Conservation (phyloP, 1,140 invertebrate genomes). For the Achroia grisella region DNA sequence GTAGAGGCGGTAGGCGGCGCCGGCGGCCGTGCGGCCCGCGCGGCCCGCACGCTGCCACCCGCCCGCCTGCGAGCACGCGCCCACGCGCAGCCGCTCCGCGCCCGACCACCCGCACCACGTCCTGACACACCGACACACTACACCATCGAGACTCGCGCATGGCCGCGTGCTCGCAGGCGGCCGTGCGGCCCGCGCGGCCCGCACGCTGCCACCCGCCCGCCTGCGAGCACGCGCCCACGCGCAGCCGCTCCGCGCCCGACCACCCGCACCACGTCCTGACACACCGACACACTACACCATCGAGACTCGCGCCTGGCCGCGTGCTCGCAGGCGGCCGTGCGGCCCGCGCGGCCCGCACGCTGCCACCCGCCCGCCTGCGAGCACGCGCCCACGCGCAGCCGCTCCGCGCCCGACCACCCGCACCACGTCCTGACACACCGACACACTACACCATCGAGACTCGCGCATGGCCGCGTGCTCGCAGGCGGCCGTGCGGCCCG, state of each 20-base stretch:
- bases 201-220: conserved; percentile 94
- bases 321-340: conserved; percentile 87
- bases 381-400: conserved; percentile 87
- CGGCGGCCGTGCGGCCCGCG: conserved; percentile 89
- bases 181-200: conserved; percentile 93
- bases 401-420: conserved; percentile 87
- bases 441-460: no score
- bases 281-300: no score
- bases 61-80: conserved; percentile 92
- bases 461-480: no score
- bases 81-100: conserved; percentile 88
- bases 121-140: conserved; percentile 38
- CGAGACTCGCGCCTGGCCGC: no score
- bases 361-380: conserved; percentile 96
- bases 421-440: conserved; percentile 86
- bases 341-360: conserved; percentile 91
- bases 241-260: conserved; percentile 89
- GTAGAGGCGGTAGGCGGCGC: conserved; percentile 89
- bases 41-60: conserved; percentile 93
- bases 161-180: no score
- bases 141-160: no score
- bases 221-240: conserved; percentile 89
- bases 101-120: conserved; percentile 88
- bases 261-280: conserved; percentile 83
- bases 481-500: conserved; percentile 89